Conservation (phyloP, 1,140 invertebrate genomes). For the Leptinotarsa defecta region DNA sequence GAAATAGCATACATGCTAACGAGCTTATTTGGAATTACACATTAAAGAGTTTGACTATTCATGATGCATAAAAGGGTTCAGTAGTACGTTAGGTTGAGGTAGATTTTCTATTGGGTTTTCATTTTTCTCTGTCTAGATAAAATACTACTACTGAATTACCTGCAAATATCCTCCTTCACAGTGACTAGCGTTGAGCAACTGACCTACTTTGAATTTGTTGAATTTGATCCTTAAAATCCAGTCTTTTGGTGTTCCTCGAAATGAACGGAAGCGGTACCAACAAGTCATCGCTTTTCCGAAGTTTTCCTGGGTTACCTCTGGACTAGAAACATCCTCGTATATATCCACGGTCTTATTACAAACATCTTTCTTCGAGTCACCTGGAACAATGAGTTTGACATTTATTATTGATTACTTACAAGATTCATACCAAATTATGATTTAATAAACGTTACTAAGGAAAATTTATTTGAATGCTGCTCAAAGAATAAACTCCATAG, state of each 20-base stretch:
- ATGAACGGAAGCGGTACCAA: constrained; percentile 84
- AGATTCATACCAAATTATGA: no score
- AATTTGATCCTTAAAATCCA: constrained; percentile 88
- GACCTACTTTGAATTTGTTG: constrained; percentile 90
- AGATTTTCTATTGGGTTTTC: no score
- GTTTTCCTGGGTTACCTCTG: constrained; percentile 80
- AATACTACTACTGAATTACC: constrained; percentile 58
- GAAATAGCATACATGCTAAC: no score
- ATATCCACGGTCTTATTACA: constrained; percentile 93
- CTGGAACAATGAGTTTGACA: constrained; percentile 56
- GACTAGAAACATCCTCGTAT: constrained; percentile 86
- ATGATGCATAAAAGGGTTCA: no score
- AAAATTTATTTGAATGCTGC: no score
- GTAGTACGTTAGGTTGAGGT: no score
- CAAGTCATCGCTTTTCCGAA: constrained; percentile 83
- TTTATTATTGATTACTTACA: background rate
- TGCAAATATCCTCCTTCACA: constrained; percentile 86
- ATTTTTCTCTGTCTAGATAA: no score
- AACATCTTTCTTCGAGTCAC: constrained; percentile 72
- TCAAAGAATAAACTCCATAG: no score
- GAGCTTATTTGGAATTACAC: no score
- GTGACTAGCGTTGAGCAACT: constrained; percentile 80
- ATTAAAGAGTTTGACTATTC: no score
- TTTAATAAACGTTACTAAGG: no score
- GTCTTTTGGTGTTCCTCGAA: constrained; percentile 80